These are phyloP conservation scores for Pygoscelis adeliae DNA, from an alignment of 2,113 vertebrate genomes.

Conservation along the genomic window DNA sequence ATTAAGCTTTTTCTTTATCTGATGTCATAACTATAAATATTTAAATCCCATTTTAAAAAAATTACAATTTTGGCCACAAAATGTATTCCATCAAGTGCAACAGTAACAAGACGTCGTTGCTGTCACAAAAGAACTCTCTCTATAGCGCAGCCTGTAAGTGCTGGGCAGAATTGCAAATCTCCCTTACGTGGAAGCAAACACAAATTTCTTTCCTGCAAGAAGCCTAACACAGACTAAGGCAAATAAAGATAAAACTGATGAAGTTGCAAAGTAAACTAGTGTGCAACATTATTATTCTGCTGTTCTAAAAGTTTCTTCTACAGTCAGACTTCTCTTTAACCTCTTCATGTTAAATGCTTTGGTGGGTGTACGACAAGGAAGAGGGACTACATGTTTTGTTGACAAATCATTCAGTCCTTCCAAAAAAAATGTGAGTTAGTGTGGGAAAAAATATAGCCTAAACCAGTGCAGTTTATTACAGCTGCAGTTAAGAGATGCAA, in stretches of 20 bases:
- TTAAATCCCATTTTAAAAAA: not conserved
- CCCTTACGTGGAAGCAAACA: not conserved
- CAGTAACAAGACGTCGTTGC: not conserved
- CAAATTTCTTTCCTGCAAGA: not conserved
- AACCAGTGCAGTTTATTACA: not conserved
- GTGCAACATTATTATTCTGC: accelerated
- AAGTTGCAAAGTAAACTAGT: not conserved
- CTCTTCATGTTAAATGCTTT: not conserved
- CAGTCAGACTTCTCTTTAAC: not conserved
- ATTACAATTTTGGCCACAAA: not conserved
- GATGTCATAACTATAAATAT: not conserved
- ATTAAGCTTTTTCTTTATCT: not conserved
- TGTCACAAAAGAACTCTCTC: not conserved
- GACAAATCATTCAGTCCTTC: not conserved
- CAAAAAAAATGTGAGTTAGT: accelerated
- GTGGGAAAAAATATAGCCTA: not conserved
- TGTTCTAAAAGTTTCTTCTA: not conserved
- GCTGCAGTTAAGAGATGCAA: not conserved
- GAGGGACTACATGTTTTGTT: accelerated
- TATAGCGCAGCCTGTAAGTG: accelerated
- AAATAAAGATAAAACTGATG: not conserved
- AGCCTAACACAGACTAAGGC: not conserved
- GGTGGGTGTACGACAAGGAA: not conserved
- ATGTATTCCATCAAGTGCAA: not conserved
- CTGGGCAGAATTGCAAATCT: not conserved